These are phyloP conservation scores for Leptopilina drosophilae DNA, from an alignment of 2,888 invertebrate genomes.

Conservation along the genomic window DNA sequence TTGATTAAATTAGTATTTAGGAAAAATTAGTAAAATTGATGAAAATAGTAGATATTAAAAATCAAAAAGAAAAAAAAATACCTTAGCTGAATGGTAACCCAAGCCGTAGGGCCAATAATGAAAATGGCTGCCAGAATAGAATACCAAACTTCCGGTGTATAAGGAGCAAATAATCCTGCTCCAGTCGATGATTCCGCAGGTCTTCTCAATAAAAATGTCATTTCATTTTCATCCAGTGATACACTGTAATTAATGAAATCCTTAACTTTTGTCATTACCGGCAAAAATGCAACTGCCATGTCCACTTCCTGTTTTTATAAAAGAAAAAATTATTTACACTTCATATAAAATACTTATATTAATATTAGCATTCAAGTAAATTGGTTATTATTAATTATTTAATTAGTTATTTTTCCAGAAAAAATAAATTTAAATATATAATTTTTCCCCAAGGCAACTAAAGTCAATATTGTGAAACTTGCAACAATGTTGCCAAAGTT, in stretches of 20 bases:
- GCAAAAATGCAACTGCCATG: constrained; percentile 87
- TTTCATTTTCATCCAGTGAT: constrained; percentile 85
- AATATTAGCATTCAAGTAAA: neutral
- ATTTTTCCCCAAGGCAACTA: too few species aligned
- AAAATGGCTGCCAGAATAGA: constrained; percentile 85
- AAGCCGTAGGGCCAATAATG: constrained; percentile 62
- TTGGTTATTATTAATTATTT: too few species aligned
- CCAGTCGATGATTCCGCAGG: constrained; percentile 90
- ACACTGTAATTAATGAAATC: constrained; percentile 80
- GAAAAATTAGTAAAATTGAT: too few species aligned
- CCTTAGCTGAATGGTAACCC: constrained; percentile 18
- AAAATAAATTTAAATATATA: too few species aligned
- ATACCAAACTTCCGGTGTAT: constrained; percentile 85
- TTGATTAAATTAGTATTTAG: too few species aligned
- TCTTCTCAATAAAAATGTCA: constrained; percentile 89
- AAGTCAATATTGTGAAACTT: too few species aligned
- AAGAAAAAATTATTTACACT: constrained; percentile 42
- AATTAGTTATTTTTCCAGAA: too few species aligned
- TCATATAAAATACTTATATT: constrained; percentile 26
- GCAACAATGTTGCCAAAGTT: too few species aligned
- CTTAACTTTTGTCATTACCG: constrained; percentile 81
- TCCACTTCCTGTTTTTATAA: constrained; percentile 82
- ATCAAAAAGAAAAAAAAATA: neutral
- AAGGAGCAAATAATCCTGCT: constrained; percentile 90
- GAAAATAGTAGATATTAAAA: too few species aligned